Base-by-base conservation (phyloP, 2,113 vertebrate species). In the Muntiacus reevesi region DNA sequence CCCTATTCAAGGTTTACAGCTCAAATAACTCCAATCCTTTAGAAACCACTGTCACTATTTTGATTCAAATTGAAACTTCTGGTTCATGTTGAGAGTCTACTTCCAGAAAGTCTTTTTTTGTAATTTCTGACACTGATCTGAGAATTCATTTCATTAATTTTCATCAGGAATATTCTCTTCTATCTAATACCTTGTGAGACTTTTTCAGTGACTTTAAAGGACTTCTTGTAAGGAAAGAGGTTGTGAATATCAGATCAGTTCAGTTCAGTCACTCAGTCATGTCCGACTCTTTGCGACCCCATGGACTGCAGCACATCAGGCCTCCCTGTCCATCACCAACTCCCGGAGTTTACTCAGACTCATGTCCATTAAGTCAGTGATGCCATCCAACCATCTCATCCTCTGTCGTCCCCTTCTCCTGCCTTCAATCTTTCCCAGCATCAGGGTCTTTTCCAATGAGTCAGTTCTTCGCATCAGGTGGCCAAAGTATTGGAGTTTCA, bases 41-140 rank as follows among this genome's bases (percentile, higher is more conserved):
- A 30, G 45, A 79, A 45, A 10, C 84, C 87, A 76, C 82, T 40
- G 8, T 50, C 64, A 71, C 54, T 59, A 3, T 36, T 71, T 79
- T 74, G 86, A 90, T 60, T 97, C 94, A 88, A 4, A 95, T 15
- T 78, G 96, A 96, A 92, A 95, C 87, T 89, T 84, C 54, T 12
- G 14, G 92, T 95, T 95, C 14, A 3, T 89, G 84, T 94, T 93
- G 64, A 92, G 17, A 88, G 7, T 89, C 40, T 89, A 30, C 79
- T 87, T 94, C 50, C 57, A 67, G 55, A 91, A 96, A 90, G 30
- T 30, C 83, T 76, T 45, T 71, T 86, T 95, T 89, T 43, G 4
- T 83, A 52, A 78, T 33, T 97, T 96, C 84, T 96, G 94, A 59
- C 16, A 36, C 16, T 76, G 36, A n/a, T 33, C 67, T 96, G 67